Evolutionary conservation across 2,113 vertebrate genomes (phyloP).

Genomic region (Cercopithecus mona): DNA sequence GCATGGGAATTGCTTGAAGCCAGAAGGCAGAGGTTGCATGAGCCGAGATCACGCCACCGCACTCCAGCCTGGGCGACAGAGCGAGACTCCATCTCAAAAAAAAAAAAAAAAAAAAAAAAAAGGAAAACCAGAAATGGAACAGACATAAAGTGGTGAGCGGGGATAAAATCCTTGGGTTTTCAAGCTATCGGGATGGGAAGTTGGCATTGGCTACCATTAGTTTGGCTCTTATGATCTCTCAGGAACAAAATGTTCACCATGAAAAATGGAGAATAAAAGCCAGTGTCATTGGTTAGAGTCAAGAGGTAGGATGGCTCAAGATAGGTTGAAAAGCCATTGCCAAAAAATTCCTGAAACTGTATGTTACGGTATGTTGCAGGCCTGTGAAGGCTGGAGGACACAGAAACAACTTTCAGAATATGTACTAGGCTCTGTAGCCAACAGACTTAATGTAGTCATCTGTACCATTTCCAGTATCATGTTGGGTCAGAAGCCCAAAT

Average conservation of each 20-base stretch:
- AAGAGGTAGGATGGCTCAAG: not conserved
- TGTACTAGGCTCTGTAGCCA: not conserved
- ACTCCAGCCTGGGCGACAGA: no score
- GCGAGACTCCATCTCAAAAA: no score
- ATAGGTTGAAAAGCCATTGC: not conserved
- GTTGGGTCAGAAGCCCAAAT: not conserved
- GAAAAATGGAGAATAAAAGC: slow-evolving; percentile 45
- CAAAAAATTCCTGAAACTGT: slow-evolving; percentile 11
- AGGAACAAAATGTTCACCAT: not conserved
- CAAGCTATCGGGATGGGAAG: not conserved
- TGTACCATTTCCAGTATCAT: not conserved
- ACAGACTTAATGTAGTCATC: not conserved
- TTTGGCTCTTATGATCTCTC: not conserved
- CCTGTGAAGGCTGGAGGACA: not conserved
- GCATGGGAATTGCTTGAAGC: no score
- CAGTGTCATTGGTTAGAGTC: not conserved
- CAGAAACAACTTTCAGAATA: not conserved
- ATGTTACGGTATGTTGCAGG: not conserved
- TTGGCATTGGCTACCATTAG: not conserved
- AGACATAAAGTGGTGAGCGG: not conserved
- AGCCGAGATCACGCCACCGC: no score
- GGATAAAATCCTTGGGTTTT: not conserved
- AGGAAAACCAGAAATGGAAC: not conserved
- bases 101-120: no score
- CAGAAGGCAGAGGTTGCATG: no score